Evolutionary conservation across 2,797 vertebrate species (phyloP).

Genomic region (Lagocephalus sceleratus): DNA sequence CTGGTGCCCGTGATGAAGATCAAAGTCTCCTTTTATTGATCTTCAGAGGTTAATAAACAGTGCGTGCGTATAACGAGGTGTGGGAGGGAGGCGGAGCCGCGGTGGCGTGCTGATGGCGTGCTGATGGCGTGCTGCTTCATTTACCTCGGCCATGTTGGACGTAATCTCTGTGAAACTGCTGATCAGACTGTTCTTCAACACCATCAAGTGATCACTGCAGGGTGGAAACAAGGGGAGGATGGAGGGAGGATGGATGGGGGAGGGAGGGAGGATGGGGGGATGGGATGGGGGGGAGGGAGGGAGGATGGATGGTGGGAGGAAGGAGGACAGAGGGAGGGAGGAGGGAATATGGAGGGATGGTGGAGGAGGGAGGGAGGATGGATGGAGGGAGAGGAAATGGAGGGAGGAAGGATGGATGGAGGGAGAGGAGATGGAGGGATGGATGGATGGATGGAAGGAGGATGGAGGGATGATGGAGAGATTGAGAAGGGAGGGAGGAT

Average conservation of each 20-base stretch:
- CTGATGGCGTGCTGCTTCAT: conserved; percentile 1
- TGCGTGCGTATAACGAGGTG: too few species aligned
- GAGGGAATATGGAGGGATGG: too few species aligned
- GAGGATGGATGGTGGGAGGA: too few species aligned
- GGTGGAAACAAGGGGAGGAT: too few species aligned
- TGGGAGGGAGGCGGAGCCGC: too few species aligned
- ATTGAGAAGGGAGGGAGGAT: not conserved
- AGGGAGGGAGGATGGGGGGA: not conserved
- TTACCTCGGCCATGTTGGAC: not conserved
- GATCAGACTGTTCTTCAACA: not conserved
- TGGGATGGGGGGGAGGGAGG: not conserved
- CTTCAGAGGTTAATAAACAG: not conserved
- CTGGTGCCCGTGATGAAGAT: conserved; percentile 18
- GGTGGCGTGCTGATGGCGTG: not conserved
- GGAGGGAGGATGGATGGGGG: not conserved
- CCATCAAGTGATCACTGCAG: not conserved
- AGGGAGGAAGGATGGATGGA: not conserved
- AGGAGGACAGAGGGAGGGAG: too few species aligned
- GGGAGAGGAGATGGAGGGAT: not conserved
- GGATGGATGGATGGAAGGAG: not conserved
- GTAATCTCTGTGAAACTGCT: not conserved
- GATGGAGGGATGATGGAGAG: not conserved
- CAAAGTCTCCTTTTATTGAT: not conserved
- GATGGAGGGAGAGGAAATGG: not conserved
- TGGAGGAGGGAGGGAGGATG: too few species aligned